Evolutionary conservation across 30 jellyfish, hydroid and myxozoan genomes (phyloP), one percentile per base, ranked within the genome.

Genomic region (Aurelia aurita complex sp. Pacific): DNA sequence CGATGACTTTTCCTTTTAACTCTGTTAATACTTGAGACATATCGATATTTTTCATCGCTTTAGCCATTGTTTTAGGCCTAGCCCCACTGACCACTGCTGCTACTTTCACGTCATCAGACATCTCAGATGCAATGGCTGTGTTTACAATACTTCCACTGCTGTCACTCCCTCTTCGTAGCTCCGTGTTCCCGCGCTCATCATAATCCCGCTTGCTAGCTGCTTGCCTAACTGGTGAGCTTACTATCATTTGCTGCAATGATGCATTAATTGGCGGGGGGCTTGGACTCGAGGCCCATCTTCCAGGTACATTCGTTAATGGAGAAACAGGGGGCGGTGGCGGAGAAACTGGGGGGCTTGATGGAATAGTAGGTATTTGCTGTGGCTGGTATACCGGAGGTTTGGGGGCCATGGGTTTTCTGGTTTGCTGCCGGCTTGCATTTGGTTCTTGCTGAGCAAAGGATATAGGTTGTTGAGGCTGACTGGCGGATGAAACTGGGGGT

Each of bases 41-140:
- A 43, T 77, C 87, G 10, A 77, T 43, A 15, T 57, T 14, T 19
- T 74, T 73, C 75, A 51, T 18, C 5, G 75, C 77, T 57, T 67
- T 63, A 69, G 40, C 32, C 52, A 53, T 40, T 11, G 79, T 52
- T 33, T 50, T 72, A 4, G 34, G 85, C 63, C 82, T 64, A 18
- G 87, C 70, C 36, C 64, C 80, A 50, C 83, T 74, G 35, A 84
- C 67, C 16, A 84, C 93, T 17, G 87, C 68, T 3, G 93, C 93
- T 40, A 84, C 61, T 57, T 65, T 84, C 40, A 84, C 93, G 52
- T 73, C 85, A 53, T 84, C 93, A 33, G 82, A 73, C 87, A 66
- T 60, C 75, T 74, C 93, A 10, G 93, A 84, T 15, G 93, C 93
- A n/a, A 84, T 46, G 5, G 79, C 92, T 12, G 92, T 55, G 32